Conservation (phyloP, 2,888 invertebrate species). For the Drosophila koepferae region DNA sequence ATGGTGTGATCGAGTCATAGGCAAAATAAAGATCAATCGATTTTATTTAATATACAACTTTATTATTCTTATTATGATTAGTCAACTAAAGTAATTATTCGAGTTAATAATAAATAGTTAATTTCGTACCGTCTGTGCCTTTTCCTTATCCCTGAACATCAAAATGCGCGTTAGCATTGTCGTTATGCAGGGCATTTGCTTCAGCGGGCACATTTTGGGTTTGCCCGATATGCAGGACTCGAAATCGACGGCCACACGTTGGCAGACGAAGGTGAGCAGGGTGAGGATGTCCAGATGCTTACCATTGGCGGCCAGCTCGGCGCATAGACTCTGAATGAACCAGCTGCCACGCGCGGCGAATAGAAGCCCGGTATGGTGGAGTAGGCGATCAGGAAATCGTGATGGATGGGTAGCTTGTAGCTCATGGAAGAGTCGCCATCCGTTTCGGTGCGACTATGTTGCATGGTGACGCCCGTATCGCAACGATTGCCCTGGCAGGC, state of each 20-base stretch:
- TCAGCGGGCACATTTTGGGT: slow-evolving; percentile 93
- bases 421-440: slow-evolving; percentile 88
- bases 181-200: slow-evolving; percentile 97
- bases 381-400: slow-evolving; percentile 96
- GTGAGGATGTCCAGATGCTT: slow-evolving; percentile 92
- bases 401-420: slow-evolving; percentile 95
- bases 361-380: slow-evolving; percentile 97
- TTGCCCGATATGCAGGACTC: slow-evolving; percentile 94
- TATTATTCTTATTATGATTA: slow-evolving; percentile 45
- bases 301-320: slow-evolving; percentile 91
- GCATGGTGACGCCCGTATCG: slow-evolving; percentile 90
- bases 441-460: slow-evolving; percentile 87
- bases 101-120: slow-evolving; percentile 14
- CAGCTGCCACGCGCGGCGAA: slow-evolving; percentile 96
- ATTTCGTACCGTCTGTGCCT: slow-evolving; percentile 54
- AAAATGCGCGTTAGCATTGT: slow-evolving; percentile 95
- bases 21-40: slow-evolving; percentile 37
- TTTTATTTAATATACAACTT: slow-evolving; percentile 21
- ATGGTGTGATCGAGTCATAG: slow-evolving; percentile 32
- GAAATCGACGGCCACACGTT: slow-evolving; percentile 94
- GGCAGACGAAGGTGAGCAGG: slow-evolving; percentile 93
- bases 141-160: slow-evolving; percentile 87
- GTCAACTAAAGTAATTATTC: slow-evolving; percentile 26
- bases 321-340: slow-evolving; percentile 97
- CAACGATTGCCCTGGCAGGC: slow-evolving; percentile 96